A percentile compares a stretch with the other conserved stretches of the same genome.
These are phyloP conservation scores for Poeciliopsis presidionis DNA, from an alignment of 2,797 vertebrate species.

Conservation along the genomic window DNA sequence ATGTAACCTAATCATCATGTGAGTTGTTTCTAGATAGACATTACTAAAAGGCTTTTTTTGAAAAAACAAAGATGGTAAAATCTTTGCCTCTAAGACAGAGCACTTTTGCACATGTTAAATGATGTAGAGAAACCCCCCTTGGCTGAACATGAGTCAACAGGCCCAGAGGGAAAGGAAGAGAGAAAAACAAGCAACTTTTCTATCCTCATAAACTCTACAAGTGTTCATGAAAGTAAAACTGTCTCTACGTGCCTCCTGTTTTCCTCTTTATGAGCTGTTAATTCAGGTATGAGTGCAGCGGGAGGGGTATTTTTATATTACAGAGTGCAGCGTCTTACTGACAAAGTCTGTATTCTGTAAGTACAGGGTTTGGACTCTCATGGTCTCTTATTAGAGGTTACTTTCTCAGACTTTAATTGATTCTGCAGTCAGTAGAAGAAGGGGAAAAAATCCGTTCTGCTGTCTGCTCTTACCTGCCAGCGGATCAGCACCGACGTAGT, in stretches of 20 bases:
- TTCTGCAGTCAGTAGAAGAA: slow-evolving; percentile 34
- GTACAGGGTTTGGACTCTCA: slow-evolving; percentile 20
- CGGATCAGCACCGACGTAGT: slow-evolving; percentile 94
- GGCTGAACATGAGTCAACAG: slow-evolving; percentile 53
- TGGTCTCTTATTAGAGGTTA: slow-evolving; percentile 39
- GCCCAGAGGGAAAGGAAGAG: slow-evolving; percentile 35
- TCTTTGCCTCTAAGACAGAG: slow-evolving; percentile 11
- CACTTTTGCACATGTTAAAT: slow-evolving; percentile 54
- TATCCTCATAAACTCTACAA: slow-evolving; percentile 62
- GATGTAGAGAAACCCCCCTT: slow-evolving; percentile 55
- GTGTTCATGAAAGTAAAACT: slow-evolving; percentile 66
- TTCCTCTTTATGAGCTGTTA: slow-evolving; percentile 63
- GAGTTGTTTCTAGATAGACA: slow-evolving; percentile 23
- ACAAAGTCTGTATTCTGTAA: slow-evolving; percentile 26
- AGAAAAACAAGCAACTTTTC: slow-evolving; percentile 47
- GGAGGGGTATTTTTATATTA: slow-evolving; percentile 33
- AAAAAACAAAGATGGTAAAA: not conserved
- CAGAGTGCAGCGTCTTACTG: slow-evolving; percentile 19
- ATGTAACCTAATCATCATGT: slow-evolving; percentile 5
- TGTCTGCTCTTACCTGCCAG: slow-evolving; percentile 87
- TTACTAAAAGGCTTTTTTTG: not conserved
- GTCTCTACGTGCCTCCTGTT: slow-evolving; percentile 58
- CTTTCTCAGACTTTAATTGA: slow-evolving; percentile 27
- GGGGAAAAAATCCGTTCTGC: not conserved
- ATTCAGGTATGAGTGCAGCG: slow-evolving; percentile 58